Evolutionary conservation across 2,113 vertebrate species (phyloP), one percentile per base, ranked within the genome.

Genomic region (Zosterops hypoxanthus): DNA sequence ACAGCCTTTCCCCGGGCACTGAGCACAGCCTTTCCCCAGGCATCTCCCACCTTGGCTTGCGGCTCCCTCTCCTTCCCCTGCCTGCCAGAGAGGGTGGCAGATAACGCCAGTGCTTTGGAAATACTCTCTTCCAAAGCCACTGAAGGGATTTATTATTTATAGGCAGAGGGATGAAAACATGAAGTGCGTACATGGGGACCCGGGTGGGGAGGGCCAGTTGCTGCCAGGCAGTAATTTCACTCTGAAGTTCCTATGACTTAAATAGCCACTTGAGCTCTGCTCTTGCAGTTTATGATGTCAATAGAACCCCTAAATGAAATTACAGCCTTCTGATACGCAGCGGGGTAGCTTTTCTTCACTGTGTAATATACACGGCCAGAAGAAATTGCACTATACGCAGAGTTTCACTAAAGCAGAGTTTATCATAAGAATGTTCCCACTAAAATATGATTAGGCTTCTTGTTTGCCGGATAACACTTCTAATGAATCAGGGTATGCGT

Each of bases 241-340:
- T 96, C 96, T 98, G 98, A 98, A 98, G 96, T 97, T 97, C 97
- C 97, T 97, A 97, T 97, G 97, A 98, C 98, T 98, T 98, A 98
- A 98, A 98, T 98, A 98, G 97, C 97, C 98, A 98, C 98, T 98
- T 97, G 97, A 98, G 98, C 97, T 97, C 97, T 97, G 97, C 96
- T 97, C 97, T 98, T 82, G 91, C 98, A 97, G 97, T 98, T 98
- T 98, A 98, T 92, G 63, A 98, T 97, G 97, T 97, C 98, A 98
- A 98, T 97, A 98, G 97, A 98, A 97, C 94, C 97, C 98, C 98
- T 98, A 97, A 98, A 98, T 98, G 97, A 98, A 98, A 98, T 98
- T 98, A 98, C 96, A 98, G 98, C 97, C 97, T 98, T 98, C 97
- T 97, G 97, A 98, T 98, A 98, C 97, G 90, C 98, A 98, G 98